Base-by-base conservation (phyloP, 2,113 vertebrate genomes). In the Regulus satrapa region DNA sequence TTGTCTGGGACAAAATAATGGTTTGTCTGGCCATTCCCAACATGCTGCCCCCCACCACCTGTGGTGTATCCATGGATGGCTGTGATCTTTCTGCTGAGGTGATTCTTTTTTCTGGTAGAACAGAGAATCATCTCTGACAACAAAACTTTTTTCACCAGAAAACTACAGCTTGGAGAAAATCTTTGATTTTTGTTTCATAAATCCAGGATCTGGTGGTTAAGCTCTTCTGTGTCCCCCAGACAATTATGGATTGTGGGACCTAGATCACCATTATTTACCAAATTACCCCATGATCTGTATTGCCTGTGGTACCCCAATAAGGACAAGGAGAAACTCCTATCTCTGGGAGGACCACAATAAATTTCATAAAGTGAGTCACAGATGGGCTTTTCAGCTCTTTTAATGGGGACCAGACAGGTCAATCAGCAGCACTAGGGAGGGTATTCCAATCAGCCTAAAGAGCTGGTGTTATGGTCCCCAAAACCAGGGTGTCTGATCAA, bases 21-120 rank as follows among this genome's bases (percentile, higher is more conserved):
- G 2, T 29, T 29, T 88, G 15, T 24, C 41, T 12, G 32, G 12
- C 11, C 32, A 62, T 52, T 84, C 31, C 48, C 26, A 43, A 10
- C 3, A 15, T 16, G 18, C 5, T 11, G 6, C 7, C 1, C 0
- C 5, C 10, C 5, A 7, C 12, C 14, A 16, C 23, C 19, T 31
- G 31, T 14, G 26, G 31, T 21, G 6, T 17, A 2, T 49, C 8
- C 49, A 34, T 1, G 5, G 64, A 23, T 56, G 45, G 4, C 19
- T 78, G 48, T 40, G 45, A 55, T 10, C 18, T 56, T 63, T 78
- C 61, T 75, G 23, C 25, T 72, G 43, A 40, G 25, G 9, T 24
- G 10, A 31, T 56, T 61, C 11, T 28, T 73, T 76, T 54, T 83
- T 28, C n/a, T 1, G 1, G 36, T 43, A 59, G 28, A 74, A 63